phyloP scores from a whole-genome alignment of 2,888 invertebrate species.

The Psococerastis gibbosa region DNA sequence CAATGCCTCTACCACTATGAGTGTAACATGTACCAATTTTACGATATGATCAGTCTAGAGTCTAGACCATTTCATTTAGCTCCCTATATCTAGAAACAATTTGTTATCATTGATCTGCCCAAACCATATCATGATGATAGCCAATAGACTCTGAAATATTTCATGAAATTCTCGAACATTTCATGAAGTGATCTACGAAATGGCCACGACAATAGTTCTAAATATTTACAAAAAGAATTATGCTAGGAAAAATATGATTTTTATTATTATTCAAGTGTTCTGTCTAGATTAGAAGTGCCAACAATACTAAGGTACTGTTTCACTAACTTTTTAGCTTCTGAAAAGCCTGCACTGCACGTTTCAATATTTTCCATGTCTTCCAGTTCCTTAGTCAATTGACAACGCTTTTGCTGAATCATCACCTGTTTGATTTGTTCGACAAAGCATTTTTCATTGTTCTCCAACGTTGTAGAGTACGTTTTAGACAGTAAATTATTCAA shows the following conservation, averaged over 20 bases:
- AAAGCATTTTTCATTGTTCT: neutral
- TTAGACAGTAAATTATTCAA: neutral
- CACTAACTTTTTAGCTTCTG: constrained; percentile 1
- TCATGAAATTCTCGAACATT: too few relatives aligned
- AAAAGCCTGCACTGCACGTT: neutral
- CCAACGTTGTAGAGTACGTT: neutral
- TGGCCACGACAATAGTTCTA: too few relatives aligned
- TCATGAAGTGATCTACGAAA: too few relatives aligned
- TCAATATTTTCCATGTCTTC: neutral
- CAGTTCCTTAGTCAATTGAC: neutral
- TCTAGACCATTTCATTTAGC: too few relatives aligned
- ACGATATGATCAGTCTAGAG: too few relatives aligned
- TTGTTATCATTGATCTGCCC: too few relatives aligned
- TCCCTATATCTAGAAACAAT: too few relatives aligned
- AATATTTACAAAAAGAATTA: neutral
- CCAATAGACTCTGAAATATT: too few relatives aligned
- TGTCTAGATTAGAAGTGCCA: neutral
- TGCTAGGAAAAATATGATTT: neutral
- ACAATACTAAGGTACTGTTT: neutral
- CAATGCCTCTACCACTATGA: too few relatives aligned
- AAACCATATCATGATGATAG: too few relatives aligned
- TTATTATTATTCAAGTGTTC: neutral
- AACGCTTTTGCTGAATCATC: neutral
- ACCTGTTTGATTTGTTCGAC: neutral
- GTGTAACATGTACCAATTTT: too few relatives aligned